Percentiles rank a stretch among this genome's conserved stretches.
Conservation (phyloP, 2,113 vertebrate genomes). For the Brienomyrus brachyistius region DNA sequence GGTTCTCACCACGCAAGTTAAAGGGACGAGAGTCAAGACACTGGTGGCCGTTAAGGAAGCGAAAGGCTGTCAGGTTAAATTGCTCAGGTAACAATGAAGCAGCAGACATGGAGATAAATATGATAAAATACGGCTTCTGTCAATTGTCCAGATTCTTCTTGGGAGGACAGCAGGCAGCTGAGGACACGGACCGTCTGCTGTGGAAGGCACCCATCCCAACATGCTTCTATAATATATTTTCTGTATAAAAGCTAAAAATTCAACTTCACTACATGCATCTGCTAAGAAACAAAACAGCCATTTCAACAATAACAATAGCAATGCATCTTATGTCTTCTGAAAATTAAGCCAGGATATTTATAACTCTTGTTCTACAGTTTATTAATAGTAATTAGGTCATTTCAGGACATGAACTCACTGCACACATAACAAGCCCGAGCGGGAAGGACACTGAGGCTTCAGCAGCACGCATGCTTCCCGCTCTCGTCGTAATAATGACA, state of each 20-base stretch:
- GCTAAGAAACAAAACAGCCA: not conserved
- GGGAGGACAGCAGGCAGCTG: not conserved
- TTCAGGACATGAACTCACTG: not conserved
- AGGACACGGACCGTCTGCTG: not conserved
- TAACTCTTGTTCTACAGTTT: not conserved
- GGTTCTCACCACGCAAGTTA: not conserved
- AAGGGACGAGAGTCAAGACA: not conserved
- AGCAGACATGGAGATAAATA: not conserved
- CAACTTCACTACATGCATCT: not conserved
- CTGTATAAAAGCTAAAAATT: not conserved
- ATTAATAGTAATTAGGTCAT: not conserved
- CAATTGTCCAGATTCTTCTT: not conserved
- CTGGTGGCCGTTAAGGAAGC: not conserved
- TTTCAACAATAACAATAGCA: not conserved
- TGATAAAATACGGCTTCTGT: not conserved
- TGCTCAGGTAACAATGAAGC: not conserved
- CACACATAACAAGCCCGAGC: not conserved
- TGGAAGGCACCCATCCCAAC: not conserved
- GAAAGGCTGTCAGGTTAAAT: not conserved
- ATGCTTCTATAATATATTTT: not conserved
- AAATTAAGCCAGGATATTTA: not conserved
- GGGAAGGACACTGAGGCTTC: not conserved
- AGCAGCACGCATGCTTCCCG: not conserved
- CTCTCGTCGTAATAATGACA: not conserved
- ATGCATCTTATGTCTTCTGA: not conserved